Conservation (phyloP, 2,888 invertebrate species). For the Julus scanicus region DNA sequence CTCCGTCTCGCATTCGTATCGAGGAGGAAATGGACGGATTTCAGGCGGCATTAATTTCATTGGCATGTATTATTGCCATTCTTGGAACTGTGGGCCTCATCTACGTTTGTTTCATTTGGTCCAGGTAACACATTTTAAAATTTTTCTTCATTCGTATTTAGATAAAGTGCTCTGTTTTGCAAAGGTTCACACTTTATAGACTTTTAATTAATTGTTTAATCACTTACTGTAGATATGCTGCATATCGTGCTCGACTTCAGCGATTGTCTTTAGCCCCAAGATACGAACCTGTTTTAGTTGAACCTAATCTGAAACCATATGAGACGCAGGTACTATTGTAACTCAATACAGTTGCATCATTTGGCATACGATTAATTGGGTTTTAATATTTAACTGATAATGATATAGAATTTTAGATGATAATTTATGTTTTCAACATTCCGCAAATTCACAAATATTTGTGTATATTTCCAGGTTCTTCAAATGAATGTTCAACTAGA, state of each 20-base stretch:
- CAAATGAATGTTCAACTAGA: constrained; percentile 93
- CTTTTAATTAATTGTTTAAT: not conserved
- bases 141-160: not conserved
- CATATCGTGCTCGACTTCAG: constrained; percentile 83
- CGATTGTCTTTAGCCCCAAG: constrained; percentile 79
- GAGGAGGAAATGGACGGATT: constrained; percentile 70
- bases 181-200: not conserved
- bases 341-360: not conserved
- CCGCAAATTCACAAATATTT: not conserved
- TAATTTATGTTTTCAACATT: too few relatives aligned
- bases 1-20: constrained; percentile 29
- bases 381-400: too few relatives aligned
- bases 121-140: constrained; percentile 74
- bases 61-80: constrained; percentile 89
- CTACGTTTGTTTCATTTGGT: constrained; percentile 94
- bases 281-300: constrained; percentile 78
- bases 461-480: constrained; percentile 71
- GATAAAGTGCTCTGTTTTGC: not conserved
- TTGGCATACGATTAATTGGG: too few relatives aligned
- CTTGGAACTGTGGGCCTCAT: constrained; percentile 88
- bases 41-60: constrained; percentile 87
- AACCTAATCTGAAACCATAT: constrained; percentile 87
- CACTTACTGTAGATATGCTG: constrained; percentile 86
- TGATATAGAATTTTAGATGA: too few relatives aligned
- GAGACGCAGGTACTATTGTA: constrained; percentile 83